phyloP scores from a whole-genome alignment of 2,113 vertebrate genomes.

The Caretta caretta region DNA sequence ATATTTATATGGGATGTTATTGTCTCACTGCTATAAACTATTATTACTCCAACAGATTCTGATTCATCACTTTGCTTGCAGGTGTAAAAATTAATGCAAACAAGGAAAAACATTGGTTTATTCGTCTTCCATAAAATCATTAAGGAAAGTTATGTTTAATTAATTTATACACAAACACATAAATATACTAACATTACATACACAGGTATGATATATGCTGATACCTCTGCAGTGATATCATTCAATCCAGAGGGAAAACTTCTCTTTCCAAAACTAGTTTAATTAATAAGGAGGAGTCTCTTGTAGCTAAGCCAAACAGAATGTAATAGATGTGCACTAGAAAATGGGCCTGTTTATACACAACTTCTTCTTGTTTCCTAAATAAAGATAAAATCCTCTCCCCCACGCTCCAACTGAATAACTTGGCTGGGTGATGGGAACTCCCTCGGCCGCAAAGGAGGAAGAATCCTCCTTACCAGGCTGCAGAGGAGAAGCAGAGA shows the following conservation, averaged over 20 bases:
- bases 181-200: neutral
- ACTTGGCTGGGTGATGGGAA: fast-evolving
- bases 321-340: neutral
- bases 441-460: fast-evolving
- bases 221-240: neutral
- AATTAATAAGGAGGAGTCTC: neutral
- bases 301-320: neutral
- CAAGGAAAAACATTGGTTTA: neutral
- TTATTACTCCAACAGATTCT: slow-evolving; percentile 35
- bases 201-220: neutral
- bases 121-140: neutral
- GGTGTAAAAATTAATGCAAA: slow-evolving; percentile 40
- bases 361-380: neutral
- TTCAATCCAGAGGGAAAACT: neutral
- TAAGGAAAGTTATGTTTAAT: neutral
- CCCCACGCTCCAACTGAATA: neutral
- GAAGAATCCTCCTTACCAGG: neutral
- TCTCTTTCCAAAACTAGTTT: neutral
- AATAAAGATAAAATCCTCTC: neutral
- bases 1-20: slow-evolving; percentile 61
- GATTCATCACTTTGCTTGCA: slow-evolving; percentile 59
- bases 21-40: slow-evolving; percentile 53
- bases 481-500: neutral
- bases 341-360: neutral
- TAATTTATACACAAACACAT: neutral